Percentiles rank a stretch among this genome's conserved stretches.
phyloP scores from a whole-genome alignment of 2,797 vertebrate species.

The Chelon auratus region DNA sequence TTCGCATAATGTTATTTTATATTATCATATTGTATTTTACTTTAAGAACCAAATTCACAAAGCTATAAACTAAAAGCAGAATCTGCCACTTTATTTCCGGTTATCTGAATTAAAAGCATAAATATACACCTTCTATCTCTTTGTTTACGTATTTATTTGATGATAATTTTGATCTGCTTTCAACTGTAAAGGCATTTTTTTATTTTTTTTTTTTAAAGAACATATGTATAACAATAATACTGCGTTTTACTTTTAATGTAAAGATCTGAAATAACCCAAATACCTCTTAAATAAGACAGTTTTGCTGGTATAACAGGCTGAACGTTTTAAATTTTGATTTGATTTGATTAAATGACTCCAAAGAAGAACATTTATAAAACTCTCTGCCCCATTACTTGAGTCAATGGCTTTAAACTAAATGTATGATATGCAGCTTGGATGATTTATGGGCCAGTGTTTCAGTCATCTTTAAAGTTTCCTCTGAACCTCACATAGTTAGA shows the following conservation, averaged over 20 bases:
- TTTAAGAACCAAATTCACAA: constrained; percentile 33
- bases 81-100: constrained; percentile 11
- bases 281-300: constrained; percentile 5
- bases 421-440: constrained; percentile 4
- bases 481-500: constrained; percentile 48
- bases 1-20: constrained; percentile 30
- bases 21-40: constrained; percentile 46
- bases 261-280: constrained; percentile 22
- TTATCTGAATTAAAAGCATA: constrained; percentile 1
- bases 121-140: not conserved
- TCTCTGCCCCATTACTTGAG: constrained; percentile 18
- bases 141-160: constrained; percentile 46
- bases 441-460: constrained; percentile 13
- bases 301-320: not conserved
- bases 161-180: constrained; percentile 12
- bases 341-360: constrained; percentile 4
- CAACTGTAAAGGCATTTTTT: not conserved
- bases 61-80: constrained; percentile 12
- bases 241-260: constrained; percentile 45
- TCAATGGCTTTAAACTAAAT: constrained; percentile 17
- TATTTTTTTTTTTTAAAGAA: constrained; percentile 20
- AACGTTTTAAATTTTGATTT: constrained; percentile 7
- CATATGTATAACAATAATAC: constrained; percentile 41
- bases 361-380: not conserved
- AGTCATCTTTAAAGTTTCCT: constrained; percentile 17